A percentile compares a stretch with the other conserved stretches of the same genome.
phyloP scores from a whole-genome alignment of 2,113 vertebrate species.

The Actenoides hombroni region DNA sequence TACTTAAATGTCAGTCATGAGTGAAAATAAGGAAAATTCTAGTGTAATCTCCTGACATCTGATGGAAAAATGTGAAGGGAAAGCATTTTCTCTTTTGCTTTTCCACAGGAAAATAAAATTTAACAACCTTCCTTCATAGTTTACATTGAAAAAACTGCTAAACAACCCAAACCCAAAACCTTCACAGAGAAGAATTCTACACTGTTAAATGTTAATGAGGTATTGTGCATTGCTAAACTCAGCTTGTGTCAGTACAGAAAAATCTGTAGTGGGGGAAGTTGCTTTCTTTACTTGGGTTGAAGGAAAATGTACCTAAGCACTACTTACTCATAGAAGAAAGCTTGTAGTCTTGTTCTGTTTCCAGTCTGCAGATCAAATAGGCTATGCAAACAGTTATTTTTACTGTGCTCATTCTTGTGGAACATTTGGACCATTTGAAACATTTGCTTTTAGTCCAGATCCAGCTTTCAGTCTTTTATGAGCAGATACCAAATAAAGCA shows the following conservation, averaged over 20 bases:
- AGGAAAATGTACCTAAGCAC: neutral
- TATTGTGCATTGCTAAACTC: slow-evolving; percentile 27
- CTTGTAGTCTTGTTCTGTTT: neutral
- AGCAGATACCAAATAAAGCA: neutral
- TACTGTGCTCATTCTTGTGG: neutral
- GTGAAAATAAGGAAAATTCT: slow-evolving; percentile 68
- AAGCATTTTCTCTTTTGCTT: slow-evolving; percentile 51
- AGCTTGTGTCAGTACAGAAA: neutral
- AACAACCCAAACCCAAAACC: neutral
- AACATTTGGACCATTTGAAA: neutral
- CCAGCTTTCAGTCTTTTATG: neutral
- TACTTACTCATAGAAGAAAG: neutral
- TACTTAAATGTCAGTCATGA: slow-evolving; percentile 73
- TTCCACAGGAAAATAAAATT: slow-evolving; percentile 43
- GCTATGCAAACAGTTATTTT: neutral
- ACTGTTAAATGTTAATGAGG: neutral
- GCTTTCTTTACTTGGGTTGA: neutral
- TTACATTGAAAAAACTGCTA: neutral
- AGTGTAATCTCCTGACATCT: slow-evolving; percentile 59
- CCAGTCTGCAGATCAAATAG: neutral
- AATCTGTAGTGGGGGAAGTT: neutral
- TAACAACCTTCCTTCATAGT: slow-evolving; percentile 12
- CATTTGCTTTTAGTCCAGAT: neutral
- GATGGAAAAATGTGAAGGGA: slow-evolving; percentile 62
- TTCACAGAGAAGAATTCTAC: neutral